Percentiles rank a stretch among this genome's conserved stretches.
Conservation (phyloP, 2,113 vertebrate genomes). For the Eurypyga helias region DNA sequence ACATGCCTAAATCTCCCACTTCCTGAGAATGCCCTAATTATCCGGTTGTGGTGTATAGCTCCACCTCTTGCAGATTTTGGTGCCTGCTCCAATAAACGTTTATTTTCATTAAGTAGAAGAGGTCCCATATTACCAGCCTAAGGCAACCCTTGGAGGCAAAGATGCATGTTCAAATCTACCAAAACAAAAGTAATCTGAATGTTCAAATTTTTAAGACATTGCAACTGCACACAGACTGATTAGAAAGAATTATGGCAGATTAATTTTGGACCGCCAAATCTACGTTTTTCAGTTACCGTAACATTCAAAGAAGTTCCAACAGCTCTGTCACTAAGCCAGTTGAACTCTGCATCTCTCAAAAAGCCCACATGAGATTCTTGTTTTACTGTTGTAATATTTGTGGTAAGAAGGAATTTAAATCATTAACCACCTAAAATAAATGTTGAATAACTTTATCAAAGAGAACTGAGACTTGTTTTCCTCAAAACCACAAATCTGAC, state of each 20-base stretch:
- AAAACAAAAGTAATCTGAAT: background rate
- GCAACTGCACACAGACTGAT: background rate
- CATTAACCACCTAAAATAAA: constrained; percentile 28
- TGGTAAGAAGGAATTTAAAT: constrained; percentile 5
- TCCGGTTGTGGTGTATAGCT: background rate
- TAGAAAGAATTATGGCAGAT: background rate
- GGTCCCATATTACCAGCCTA: background rate
- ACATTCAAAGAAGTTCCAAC: background rate
- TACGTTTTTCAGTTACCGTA: background rate
- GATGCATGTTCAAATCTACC: background rate
- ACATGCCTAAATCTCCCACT: background rate
- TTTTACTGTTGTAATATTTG: background rate
- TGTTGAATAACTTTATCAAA: constrained; percentile 2
- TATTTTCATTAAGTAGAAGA: background rate
- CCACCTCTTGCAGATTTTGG: background rate
- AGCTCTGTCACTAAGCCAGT: background rate
- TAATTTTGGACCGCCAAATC: background rate
- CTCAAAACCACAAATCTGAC: background rate
- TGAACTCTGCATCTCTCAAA: background rate
- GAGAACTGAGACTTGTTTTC: background rate
- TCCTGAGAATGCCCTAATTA: background rate
- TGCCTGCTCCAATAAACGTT: background rate
- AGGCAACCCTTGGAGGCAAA: background rate
- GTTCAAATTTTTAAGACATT: background rate
- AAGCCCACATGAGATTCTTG: background rate